These are phyloP conservation scores for Shargacucullia verbasci DNA, from an alignment of 2,888 invertebrate species.

Conservation along the genomic window DNA sequence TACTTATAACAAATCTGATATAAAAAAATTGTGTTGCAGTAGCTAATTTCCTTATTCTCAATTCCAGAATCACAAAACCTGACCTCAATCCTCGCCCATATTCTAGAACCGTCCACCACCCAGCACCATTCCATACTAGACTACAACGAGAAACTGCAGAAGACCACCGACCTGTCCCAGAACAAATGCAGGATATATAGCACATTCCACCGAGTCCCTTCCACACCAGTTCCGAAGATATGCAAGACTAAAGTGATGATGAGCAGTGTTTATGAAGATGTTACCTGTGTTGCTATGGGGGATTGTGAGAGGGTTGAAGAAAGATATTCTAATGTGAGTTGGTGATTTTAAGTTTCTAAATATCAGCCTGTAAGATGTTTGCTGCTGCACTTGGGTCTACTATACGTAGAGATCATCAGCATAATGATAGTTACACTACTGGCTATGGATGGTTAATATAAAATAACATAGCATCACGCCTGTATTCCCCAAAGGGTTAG, in stretches of 20 bases:
- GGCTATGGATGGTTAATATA: too few species aligned
- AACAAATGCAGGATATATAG: slow-evolving; percentile 74
- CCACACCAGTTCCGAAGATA: slow-evolving; percentile 48
- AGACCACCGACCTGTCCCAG: slow-evolving; percentile 63
- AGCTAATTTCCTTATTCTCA: not conserved
- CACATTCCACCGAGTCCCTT: slow-evolving; percentile 72
- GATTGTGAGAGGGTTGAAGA: slow-evolving; percentile 47
- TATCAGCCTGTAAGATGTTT: too few species aligned
- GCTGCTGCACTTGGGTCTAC: too few species aligned
- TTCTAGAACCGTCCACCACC: slow-evolving; percentile 65
- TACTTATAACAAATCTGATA: too few species aligned
- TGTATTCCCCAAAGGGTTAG: too few species aligned
- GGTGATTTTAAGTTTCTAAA: not conserved
- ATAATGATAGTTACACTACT: too few species aligned
- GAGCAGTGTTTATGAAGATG: slow-evolving; percentile 67
- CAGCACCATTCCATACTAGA: slow-evolving; percentile 71
- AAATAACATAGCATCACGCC: too few species aligned
- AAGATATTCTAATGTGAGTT: slow-evolving; percentile 71
- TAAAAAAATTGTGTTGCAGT: too few species aligned
- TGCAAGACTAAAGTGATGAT: slow-evolving; percentile 53
- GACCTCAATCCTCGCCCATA: slow-evolving; percentile 64
- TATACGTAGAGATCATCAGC: too few species aligned
- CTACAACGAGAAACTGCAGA: slow-evolving; percentile 76
- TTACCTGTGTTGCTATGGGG: slow-evolving; percentile 66
- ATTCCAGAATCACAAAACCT: slow-evolving; percentile 71